Percentiles rank a stretch among this genome's conserved stretches.
Evolutionary conservation across 1,140 invertebrate genomes (phyloP).

Genomic region (Phenacoccus solenopsis): DNA sequence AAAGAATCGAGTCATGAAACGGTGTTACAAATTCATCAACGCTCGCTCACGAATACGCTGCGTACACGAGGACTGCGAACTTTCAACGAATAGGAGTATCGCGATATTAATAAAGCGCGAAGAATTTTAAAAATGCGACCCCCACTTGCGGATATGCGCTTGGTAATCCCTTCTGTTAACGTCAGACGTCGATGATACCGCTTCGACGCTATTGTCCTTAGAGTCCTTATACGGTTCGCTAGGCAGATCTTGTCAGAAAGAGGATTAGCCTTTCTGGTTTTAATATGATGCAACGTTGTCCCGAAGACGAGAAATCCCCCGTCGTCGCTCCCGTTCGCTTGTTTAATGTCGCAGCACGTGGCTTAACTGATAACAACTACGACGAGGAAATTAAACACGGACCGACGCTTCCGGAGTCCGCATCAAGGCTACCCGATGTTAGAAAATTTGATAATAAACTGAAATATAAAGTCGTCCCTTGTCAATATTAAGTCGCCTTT

Average conservation of each 20-base stretch:
- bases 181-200: not conserved
- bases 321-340: not conserved
- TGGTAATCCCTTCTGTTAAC: slow-evolving; percentile 1
- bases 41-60: no score
- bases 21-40: no score
- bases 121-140: not conserved
- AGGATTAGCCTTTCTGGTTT: slow-evolving; percentile 16
- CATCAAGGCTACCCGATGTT: not conserved
- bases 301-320: not conserved
- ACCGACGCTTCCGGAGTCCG: slow-evolving; percentile 16
- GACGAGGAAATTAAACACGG: slow-evolving; percentile 16
- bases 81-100: no score
- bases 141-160: not conserved
- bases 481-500: not conserved
- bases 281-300: slow-evolving; percentile 11
- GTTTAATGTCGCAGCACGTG: slow-evolving; percentile 13
- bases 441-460: slow-evolving; percentile 11
- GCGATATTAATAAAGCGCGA: not conserved
- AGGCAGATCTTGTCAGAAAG: slow-evolving; percentile 10
- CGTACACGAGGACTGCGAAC: no score
- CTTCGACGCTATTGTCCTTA: not conserved
- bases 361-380: slow-evolving; percentile 8
- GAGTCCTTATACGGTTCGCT: slow-evolving; percentile 14
- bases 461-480: slow-evolving; percentile 1
- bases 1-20: no score